phyloP scores from a whole-genome alignment of 2,113 vertebrate genomes.

The Columbina picui region DNA sequence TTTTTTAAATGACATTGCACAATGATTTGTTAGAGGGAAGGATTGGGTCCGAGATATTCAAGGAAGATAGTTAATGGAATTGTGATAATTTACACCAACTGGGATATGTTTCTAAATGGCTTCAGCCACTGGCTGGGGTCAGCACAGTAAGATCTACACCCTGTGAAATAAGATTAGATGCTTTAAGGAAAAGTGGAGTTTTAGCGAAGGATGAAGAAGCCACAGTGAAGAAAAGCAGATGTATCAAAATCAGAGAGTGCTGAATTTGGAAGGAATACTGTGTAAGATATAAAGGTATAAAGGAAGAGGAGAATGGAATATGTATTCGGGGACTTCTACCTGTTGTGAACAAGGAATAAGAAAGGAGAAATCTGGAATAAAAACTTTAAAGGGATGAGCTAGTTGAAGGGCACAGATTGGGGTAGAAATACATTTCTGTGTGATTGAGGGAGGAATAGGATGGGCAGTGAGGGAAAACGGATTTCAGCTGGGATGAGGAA shows the following conservation, averaged over 20 bases:
- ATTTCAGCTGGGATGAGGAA: neutral
- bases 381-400: neutral
- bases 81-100: neutral
- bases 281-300: neutral
- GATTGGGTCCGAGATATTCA: neutral
- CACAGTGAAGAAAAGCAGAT: neutral
- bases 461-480: neutral
- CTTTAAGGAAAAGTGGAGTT: neutral
- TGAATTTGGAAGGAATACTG: neutral
- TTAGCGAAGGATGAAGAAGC: neutral
- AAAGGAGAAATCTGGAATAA: neutral
- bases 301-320: neutral
- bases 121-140: neutral
- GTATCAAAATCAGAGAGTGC: neutral
- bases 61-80: neutral
- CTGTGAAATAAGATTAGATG: neutral
- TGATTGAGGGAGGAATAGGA: neutral
- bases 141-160: neutral
- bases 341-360: neutral
- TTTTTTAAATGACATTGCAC: slow-evolving; percentile 5
- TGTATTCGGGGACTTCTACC: neutral
- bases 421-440: accelerated
- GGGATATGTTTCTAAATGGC: neutral
- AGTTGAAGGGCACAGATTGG: neutral
- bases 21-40: slow-evolving; percentile 5